Evolutionary conservation across 2,888 invertebrate genomes (phyloP).

Genomic region (Fabriciana adippe): DNA sequence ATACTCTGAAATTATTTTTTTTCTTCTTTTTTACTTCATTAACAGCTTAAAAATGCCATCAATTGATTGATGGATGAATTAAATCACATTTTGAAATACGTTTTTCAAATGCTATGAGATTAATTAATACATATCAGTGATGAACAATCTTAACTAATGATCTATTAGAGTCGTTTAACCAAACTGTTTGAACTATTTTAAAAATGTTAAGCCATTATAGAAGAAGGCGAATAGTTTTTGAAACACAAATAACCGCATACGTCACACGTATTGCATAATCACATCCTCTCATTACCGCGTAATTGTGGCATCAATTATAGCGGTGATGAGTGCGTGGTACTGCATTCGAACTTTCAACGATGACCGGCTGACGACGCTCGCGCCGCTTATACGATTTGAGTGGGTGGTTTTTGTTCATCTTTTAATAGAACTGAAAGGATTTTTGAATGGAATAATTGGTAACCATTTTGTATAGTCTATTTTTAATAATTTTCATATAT

Average conservation of each 20-base stretch:
- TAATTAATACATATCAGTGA: no score
- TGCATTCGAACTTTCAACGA: slow-evolving; percentile 24
- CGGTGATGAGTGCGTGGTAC: slow-evolving; percentile 23
- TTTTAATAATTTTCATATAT: background rate
- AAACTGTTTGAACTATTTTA: background rate
- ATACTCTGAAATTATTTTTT: no score
- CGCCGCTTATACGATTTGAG: slow-evolving; percentile 6
- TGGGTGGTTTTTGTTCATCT: slow-evolving; percentile 12
- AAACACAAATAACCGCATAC: slow-evolving; percentile 7
- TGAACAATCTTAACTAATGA: no score
- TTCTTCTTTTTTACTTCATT: no score
- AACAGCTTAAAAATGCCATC: no score
- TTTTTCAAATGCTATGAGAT: no score
- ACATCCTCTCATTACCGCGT: slow-evolving; percentile 27
- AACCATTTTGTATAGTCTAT: background rate
- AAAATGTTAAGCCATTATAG: background rate
- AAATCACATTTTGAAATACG: no score
- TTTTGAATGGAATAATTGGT: background rate
- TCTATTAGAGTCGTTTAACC: background rate
- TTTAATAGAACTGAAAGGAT: slow-evolving; percentile 11
- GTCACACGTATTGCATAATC: slow-evolving; percentile 23
- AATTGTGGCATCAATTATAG: slow-evolving; percentile 26
- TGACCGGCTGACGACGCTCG: slow-evolving; percentile 17
- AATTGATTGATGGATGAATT: no score
- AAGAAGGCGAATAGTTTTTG: background rate